Conservation (phyloP, 2,797 vertebrate species). For the Prionace glauca region DNA sequence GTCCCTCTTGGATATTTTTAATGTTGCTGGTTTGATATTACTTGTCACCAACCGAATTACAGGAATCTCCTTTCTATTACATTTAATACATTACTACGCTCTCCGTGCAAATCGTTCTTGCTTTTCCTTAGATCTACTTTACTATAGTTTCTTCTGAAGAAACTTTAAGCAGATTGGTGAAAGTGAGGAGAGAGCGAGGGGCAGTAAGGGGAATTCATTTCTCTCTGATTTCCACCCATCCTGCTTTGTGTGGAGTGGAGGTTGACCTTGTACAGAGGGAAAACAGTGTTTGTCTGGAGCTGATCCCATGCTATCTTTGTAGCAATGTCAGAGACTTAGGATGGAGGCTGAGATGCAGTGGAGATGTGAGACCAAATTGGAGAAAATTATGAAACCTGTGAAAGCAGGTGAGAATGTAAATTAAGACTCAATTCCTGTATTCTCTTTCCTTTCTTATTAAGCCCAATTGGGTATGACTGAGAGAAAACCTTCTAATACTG, state of each 20-base stretch:
- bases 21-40: background rate
- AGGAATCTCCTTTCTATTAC: background rate
- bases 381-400: background rate
- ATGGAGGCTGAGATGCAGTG: background rate
- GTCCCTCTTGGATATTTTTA: background rate
- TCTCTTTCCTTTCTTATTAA: background rate
- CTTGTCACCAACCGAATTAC: background rate
- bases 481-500: background rate
- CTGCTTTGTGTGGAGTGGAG: background rate
- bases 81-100: background rate
- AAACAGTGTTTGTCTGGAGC: background rate
- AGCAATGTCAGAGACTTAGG: background rate
- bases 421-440: background rate
- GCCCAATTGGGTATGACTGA: background rate
- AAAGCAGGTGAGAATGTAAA: background rate
- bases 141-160: background rate
- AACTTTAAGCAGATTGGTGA: background rate
- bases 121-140: background rate
- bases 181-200: background rate
- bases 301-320: background rate
- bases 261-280: background rate
- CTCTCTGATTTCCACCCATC: background rate
- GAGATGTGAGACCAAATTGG: background rate
- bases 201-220: background rate
- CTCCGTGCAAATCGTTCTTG: background rate